Evolutionary conservation across 2,113 vertebrate genomes (phyloP).

Genomic region (Conger conger): DNA sequence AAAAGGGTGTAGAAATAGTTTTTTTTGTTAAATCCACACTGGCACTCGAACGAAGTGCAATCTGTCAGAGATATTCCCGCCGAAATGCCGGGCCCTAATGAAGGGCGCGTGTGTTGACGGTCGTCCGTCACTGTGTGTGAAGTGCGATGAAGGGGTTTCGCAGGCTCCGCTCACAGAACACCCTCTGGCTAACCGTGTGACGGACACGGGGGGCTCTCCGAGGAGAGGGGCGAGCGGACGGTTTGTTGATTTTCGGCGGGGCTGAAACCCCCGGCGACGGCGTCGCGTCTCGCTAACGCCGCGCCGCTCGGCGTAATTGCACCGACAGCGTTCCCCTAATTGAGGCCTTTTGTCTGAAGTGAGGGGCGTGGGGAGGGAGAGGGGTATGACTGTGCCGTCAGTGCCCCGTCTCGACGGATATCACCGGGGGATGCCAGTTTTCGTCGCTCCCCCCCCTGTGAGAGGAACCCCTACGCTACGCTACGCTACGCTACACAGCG

Average conservation of each 20-base stretch:
- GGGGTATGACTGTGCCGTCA: too few relatives aligned
- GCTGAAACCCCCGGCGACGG: background rate
- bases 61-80: too few relatives aligned
- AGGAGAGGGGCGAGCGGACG: background rate
- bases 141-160: too few relatives aligned
- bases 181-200: too few relatives aligned
- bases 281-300: background rate
- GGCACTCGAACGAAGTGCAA: too few relatives aligned
- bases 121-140: too few relatives aligned
- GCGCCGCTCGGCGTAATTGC: background rate
- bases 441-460: background rate
- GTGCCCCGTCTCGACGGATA: background rate
- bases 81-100: too few relatives aligned
- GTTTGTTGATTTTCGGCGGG: background rate
- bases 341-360: background rate
- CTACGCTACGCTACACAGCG: background rate
- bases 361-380: background rate
- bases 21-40: too few relatives aligned
- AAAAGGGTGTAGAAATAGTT: too few relatives aligned
- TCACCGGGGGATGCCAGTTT: background rate
- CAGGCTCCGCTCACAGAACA: too few relatives aligned
- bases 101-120: too few relatives aligned
- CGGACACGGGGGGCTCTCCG: too few relatives aligned
- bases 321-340: background rate
- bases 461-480: background rate